Evolutionary conservation across 2,888 invertebrate species (phyloP).

Genomic region (Neria commutata): DNA sequence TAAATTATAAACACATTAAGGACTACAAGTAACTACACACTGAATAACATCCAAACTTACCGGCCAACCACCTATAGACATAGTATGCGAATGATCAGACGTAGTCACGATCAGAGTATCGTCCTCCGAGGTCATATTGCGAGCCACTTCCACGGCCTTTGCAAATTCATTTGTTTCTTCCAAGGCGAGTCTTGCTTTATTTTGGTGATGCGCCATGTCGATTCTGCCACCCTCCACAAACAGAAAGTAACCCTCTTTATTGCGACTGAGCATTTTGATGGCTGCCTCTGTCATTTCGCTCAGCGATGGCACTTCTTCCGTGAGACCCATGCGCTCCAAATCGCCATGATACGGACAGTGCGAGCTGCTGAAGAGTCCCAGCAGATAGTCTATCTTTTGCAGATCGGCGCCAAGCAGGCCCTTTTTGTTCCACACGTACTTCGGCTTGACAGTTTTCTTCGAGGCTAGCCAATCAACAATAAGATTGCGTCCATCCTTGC

Average conservation of each 20-base stretch:
- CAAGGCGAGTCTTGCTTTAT: constrained; percentile 51
- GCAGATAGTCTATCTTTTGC: constrained; percentile 64
- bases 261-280: constrained; percentile 73
- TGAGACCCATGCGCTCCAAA: constrained; percentile 61
- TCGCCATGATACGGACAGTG: constrained; percentile 69
- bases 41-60: constrained; percentile 56
- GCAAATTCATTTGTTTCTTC: constrained; percentile 71
- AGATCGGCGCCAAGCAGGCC: constrained; percentile 52
- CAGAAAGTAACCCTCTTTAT: constrained; percentile 75
- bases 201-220: constrained; percentile 56
- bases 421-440: constrained; percentile 50
- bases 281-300: constrained; percentile 75
- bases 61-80: constrained; percentile 77
- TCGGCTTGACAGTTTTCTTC: constrained; percentile 42
- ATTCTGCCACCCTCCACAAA: constrained; percentile 72
- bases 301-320: constrained; percentile 67
- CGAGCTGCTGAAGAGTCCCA: constrained; percentile 65
- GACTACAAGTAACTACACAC: no score
- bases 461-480: constrained; percentile 69
- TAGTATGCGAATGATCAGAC: constrained; percentile 80
- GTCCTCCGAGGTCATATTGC: constrained; percentile 66
- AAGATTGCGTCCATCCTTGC: constrained; percentile 71
- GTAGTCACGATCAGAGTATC: constrained; percentile 84
- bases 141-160: constrained; percentile 71
- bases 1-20: no score